Percentiles rank a stretch among this genome's conserved stretches.
phyloP scores from a whole-genome alignment of 2,113 vertebrate species.

The Rostratula benghalensis region DNA sequence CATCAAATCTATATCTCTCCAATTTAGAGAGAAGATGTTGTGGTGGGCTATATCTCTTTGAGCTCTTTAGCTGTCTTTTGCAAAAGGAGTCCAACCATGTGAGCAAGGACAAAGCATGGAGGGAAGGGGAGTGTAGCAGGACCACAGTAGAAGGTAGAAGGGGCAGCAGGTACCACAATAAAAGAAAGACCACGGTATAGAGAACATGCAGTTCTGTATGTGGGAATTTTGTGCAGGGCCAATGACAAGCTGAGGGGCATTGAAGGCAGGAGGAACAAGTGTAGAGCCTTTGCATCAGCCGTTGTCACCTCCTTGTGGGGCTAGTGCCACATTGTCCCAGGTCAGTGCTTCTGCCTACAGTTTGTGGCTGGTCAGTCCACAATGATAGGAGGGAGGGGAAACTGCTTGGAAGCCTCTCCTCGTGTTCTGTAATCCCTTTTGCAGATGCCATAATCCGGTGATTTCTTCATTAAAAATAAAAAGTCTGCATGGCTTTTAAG shows the following conservation, averaged over 20 bases:
- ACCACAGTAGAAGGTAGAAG: neutral
- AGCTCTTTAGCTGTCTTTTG: neutral
- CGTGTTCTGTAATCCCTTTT: neutral
- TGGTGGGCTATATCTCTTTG: neutral
- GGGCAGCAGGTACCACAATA: neutral
- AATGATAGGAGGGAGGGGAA: neutral
- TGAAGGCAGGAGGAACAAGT: neutral
- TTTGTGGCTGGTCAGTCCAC: neutral
- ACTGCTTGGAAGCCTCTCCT: neutral
- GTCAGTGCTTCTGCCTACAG: neutral
- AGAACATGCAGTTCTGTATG: rapidly evolving
- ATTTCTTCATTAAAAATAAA: neutral
- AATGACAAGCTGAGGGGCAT: neutral
- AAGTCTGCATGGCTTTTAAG: neutral
- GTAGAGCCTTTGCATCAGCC: neutral
- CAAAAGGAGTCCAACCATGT: neutral
- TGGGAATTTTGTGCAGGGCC: neutral
- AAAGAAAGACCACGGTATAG: neutral
- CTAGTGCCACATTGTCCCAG: no score
- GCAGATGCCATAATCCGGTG: rapidly evolving
- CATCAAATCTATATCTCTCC: neutral
- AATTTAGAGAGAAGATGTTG: neutral
- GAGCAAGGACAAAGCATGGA: neutral
- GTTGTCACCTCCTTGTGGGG: neutral
- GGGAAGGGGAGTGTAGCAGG: neutral